These are phyloP conservation scores for Acanthosepion lycidas DNA, from an alignment of 2,888 invertebrate genomes.

Conservation along the genomic window DNA sequence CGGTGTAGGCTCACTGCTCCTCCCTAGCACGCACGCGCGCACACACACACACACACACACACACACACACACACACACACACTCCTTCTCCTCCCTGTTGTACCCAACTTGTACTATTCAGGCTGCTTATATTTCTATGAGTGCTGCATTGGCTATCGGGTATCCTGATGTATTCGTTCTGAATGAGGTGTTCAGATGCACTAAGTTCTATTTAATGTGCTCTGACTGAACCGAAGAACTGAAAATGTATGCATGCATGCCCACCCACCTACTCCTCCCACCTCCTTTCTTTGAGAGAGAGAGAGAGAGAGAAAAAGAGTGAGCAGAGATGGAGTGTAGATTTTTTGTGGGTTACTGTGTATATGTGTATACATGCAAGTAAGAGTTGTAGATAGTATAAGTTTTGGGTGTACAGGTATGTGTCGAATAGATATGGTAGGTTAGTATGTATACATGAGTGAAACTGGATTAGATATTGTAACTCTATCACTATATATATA, in stretches of 20 bases:
- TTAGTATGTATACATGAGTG: too few relatives aligned
- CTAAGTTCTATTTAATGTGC: background rate
- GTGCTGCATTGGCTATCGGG: slow-evolving; percentile 17
- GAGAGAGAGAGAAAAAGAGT: background rate
- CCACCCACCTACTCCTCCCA: background rate
- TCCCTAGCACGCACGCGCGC: too few relatives aligned
- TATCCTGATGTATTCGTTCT: background rate
- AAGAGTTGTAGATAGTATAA: too few relatives aligned
- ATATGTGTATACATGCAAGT: background rate
- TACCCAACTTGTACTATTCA: background rate
- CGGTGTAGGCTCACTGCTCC: too few relatives aligned
- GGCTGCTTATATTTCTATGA: background rate
- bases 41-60: too few relatives aligned
- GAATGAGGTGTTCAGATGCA: background rate
- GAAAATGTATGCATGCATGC: background rate
- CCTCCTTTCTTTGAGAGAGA: background rate
- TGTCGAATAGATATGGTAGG: background rate
- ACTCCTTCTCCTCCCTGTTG: background rate
- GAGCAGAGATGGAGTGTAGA: background rate
- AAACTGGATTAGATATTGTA: too few relatives aligned
- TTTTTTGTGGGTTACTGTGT: background rate
- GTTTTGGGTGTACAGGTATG: background rate
- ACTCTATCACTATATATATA: too few relatives aligned
- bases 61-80: too few relatives aligned
- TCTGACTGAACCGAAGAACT: background rate